Base-by-base conservation (phyloP, 2,797 vertebrate species). In the Oreonectes daqikongensis region DNA sequence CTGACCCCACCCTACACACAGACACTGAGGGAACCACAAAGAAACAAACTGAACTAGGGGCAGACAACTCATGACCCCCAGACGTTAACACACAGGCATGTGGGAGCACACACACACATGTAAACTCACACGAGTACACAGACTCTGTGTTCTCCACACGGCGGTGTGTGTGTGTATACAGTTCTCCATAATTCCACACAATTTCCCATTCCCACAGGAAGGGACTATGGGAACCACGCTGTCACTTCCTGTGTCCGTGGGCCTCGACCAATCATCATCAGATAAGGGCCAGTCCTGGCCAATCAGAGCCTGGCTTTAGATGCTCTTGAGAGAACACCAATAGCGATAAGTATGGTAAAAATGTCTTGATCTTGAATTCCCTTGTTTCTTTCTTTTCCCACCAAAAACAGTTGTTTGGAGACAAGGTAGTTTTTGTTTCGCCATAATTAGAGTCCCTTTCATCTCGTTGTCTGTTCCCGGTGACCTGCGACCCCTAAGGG, bases 341-440 rank as follows among this genome's bases (percentile, higher is more conserved):
- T 86, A n/a, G 48, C 79, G 89, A 92, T 91, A 92, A 92, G 89
- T 77, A 86, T 87, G 85, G 81, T 82, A 77, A 67, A 64, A 91
- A 92, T 72, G 83, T 91, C 90, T 90, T 90, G 88, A 92, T 92
- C 90, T 91, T 88, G 85, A 87, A 89, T 85, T 88, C 88, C 77
- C 73, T 86, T 82, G 86, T 85, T 83, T 86, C 77, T 77, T 83
- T 81, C 81, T 73, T 89, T 91, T 92, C 91, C 91, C 92, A 91
- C 90, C 89, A 92, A 92, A 82, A 92, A 92, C 91, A 92, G 92
- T 92, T 93, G 90, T 91, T 92, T 92, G 91, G 87, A 90, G 89
- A 93, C 91, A 92, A 90, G 88, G 90, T 93, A 91, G 90, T 91
- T 93, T 93, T 92, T 93, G 88, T 92, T 90, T 73, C 83, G 79